Conservation (phyloP, 2,113 vertebrate species). For the Lichenostomus cassidix region DNA sequence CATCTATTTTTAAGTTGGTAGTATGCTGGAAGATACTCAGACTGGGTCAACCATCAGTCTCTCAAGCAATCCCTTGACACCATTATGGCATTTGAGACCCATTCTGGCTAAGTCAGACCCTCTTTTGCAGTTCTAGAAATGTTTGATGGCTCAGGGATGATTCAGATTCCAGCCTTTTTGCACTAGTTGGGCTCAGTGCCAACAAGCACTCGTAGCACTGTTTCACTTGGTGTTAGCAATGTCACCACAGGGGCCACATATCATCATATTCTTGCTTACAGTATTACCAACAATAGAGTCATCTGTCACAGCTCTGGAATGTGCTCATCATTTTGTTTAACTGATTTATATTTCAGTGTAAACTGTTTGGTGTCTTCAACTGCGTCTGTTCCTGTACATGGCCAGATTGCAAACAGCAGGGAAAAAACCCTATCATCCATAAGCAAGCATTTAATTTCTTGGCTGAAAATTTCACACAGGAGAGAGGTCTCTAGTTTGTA, state of each 20-base stretch:
- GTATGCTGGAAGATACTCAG: background rate
- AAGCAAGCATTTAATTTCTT: constrained; percentile 32
- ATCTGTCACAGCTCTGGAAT: background rate
- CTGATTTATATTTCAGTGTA: constrained; percentile 29
- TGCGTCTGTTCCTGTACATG: background rate
- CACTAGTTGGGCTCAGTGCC: background rate
- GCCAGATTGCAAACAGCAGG: constrained; percentile 31
- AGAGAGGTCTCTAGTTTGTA: background rate
- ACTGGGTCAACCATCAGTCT: background rate
- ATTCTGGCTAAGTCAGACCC: background rate
- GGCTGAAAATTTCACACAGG: background rate
- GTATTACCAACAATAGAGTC: background rate
- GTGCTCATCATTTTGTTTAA: background rate
- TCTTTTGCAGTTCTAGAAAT: background rate
- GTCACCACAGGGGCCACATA: background rate
- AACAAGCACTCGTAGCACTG: background rate
- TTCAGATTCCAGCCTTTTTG: background rate
- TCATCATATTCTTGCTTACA: background rate
- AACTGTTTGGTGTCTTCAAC: background rate
- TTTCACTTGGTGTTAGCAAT: background rate
- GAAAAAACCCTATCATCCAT: background rate
- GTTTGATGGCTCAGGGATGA: background rate
- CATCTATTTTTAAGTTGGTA: background rate
- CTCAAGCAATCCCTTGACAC: background rate
- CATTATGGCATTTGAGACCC: background rate